phyloP scores from a whole-genome alignment of 2,113 vertebrate genomes.

The Cavia aperea region DNA sequence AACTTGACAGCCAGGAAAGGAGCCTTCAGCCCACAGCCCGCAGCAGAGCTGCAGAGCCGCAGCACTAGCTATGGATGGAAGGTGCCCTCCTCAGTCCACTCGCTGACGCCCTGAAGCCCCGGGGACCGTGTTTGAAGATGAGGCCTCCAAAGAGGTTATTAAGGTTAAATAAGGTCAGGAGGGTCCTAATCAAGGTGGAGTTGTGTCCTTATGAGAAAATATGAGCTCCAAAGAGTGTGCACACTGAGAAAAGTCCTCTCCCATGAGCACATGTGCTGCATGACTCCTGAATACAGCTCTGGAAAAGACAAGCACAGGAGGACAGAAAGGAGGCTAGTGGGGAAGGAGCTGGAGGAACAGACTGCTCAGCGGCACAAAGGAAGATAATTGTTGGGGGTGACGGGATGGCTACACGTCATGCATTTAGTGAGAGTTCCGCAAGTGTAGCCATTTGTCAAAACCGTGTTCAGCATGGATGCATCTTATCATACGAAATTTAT shows the following conservation, averaged over 20 bases:
- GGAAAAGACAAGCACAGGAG: not conserved
- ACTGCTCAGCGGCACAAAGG: too few species aligned
- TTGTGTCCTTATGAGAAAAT: not conserved
- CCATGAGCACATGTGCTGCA: not conserved
- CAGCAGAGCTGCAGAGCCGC: not conserved
- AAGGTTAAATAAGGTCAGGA: not conserved
- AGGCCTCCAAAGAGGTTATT: not conserved
- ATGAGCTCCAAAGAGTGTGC: not conserved
- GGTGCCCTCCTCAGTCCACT: not conserved
- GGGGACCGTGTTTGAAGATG: not conserved
- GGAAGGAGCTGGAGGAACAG: too few species aligned
- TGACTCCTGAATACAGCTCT: not conserved
- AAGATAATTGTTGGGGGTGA: too few species aligned
- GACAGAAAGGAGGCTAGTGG: not conserved
- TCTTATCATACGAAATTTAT: not conserved
- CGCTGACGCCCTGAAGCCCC: not conserved
- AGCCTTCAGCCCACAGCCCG: too few species aligned
- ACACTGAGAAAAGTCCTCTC: not conserved
- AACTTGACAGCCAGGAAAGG: not conserved
- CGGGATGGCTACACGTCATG: rapidly evolving
- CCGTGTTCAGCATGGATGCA: not conserved
- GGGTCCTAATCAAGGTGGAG: not conserved
- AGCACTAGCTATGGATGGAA: not conserved
- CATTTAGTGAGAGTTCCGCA: not conserved
- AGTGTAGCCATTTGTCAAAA: not conserved